These are phyloP conservation scores for Tauraco erythrolophus DNA, from an alignment of 2,113 vertebrate species.

Conservation along the genomic window DNA sequence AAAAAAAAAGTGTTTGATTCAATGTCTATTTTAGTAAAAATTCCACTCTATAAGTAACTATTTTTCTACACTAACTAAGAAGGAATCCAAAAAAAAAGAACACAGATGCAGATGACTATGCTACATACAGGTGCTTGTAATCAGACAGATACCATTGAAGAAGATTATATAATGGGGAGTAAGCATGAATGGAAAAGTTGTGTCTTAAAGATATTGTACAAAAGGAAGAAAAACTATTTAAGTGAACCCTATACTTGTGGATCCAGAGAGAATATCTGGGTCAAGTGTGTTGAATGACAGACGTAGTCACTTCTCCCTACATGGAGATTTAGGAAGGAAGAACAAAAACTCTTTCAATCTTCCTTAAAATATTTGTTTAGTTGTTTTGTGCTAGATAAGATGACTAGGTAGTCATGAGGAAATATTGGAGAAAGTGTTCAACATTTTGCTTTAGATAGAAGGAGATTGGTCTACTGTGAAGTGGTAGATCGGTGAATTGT, in stretches of 20 bases:
- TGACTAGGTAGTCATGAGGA: not conserved
- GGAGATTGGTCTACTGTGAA: not conserved
- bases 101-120: not conserved
- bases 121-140: not conserved
- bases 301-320: not conserved
- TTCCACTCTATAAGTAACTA: not conserved
- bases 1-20: not conserved
- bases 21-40: not conserved
- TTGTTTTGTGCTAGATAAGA: not conserved
- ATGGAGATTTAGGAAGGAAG: not conserved
- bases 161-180: not conserved
- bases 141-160: not conserved
- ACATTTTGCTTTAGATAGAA: not conserved
- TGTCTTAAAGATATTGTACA: not conserved
- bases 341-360: not conserved
- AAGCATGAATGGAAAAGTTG: not conserved
- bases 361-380: not conserved
- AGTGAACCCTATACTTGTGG: not conserved
- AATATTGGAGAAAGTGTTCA: not conserved
- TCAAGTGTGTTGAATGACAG: not conserved
- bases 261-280: not conserved
- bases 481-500: not conserved
- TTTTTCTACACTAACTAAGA: not conserved
- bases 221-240: not conserved
- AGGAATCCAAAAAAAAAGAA: not conserved